phyloP scores from a whole-genome alignment of 2,888 invertebrate species.

The Thymelicus sylvestris region DNA sequence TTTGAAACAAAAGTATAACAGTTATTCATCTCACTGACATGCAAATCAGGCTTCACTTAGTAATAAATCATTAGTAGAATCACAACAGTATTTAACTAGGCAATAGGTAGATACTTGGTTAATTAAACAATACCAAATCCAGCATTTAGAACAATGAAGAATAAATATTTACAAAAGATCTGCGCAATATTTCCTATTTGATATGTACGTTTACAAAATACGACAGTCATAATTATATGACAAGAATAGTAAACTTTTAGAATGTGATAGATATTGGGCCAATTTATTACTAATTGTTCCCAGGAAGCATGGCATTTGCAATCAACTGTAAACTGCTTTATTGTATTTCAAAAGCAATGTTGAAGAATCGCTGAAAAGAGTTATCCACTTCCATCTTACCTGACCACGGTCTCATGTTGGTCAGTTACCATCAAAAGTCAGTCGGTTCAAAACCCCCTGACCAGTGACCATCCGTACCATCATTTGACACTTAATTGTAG shows the following conservation, averaged over 20 bases:
- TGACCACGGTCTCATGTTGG: too few relatives aligned
- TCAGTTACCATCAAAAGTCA: too few relatives aligned
- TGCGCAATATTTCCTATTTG: constrained; percentile 53
- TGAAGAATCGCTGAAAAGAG: too few relatives aligned
- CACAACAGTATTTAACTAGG: constrained; percentile 30
- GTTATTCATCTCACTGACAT: not conserved
- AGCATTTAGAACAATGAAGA: constrained; percentile 48
- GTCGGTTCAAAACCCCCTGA: too few relatives aligned
- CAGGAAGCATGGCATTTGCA: too few relatives aligned
- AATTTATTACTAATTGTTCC: too few relatives aligned
- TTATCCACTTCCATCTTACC: too few relatives aligned
- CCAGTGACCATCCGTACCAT: too few relatives aligned
- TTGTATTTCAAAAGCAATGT: too few relatives aligned
- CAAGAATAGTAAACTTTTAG: not conserved
- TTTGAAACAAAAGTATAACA: not conserved
- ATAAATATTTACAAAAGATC: constrained; percentile 49
- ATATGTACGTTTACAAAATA: constrained; percentile 39
- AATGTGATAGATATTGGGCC: not conserved
- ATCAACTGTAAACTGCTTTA: too few relatives aligned
- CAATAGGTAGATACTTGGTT: not conserved
- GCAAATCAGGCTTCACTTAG: not conserved
- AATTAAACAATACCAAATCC: constrained; percentile 34
- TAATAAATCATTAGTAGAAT: constrained; percentile 22
- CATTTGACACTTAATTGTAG: too few relatives aligned
- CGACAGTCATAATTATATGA: not conserved